A percentile compares a stretch with the other conserved stretches of the same genome.
Evolutionary conservation across 2,113 vertebrate genomes (phyloP).

Genomic region (Prolemur simus): DNA sequence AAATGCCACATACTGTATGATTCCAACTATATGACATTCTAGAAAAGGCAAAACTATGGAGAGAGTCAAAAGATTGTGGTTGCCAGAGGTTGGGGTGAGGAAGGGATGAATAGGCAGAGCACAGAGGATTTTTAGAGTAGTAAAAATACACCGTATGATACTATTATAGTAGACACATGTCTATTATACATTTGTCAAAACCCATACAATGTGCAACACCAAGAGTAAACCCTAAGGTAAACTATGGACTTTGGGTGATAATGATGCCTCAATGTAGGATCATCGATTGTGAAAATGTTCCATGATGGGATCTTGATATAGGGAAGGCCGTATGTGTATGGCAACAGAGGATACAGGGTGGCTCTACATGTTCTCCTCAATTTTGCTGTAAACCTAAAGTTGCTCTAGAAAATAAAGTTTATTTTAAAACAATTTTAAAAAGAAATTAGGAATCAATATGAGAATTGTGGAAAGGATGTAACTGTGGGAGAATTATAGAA

Average conservation of each 20-base stretch:
- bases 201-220: too few relatives aligned
- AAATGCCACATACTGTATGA: not conserved
- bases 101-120: not conserved
- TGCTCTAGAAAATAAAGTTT: not conserved
- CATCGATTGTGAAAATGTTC: not conserved
- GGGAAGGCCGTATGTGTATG: not conserved
- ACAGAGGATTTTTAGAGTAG: not conserved
- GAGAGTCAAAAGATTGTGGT: not conserved
- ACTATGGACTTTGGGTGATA: not conserved
- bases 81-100: not conserved
- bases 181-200: not conserved
- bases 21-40: not conserved
- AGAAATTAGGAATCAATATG: not conserved
- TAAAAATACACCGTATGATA: not conserved
- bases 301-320: not conserved
- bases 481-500: not conserved
- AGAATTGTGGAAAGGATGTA: not conserved
- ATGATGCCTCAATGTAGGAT: not conserved
- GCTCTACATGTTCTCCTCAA: not conserved
- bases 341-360: not conserved
- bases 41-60: not conserved
- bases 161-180: accelerated
- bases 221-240: not conserved
- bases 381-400: not conserved
- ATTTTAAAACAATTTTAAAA: not conserved